phyloP scores from a whole-genome alignment of 1,140 invertebrate species.

The Panagrolaimus sp. region DNA sequence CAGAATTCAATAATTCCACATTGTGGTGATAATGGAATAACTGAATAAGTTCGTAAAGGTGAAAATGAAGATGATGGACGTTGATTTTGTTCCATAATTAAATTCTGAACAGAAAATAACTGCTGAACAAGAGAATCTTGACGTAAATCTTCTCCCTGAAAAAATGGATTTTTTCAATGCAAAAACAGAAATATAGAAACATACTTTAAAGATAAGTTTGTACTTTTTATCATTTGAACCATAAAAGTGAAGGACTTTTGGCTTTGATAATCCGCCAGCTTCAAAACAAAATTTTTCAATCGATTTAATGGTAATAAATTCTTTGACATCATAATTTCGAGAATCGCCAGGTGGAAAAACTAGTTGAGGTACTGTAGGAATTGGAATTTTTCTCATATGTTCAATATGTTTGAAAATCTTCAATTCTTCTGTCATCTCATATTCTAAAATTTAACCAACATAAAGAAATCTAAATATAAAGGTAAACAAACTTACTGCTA shows the following conservation, averaged over 20 bases:
- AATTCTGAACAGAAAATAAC: slow-evolving; percentile 22
- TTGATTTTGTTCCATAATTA: slow-evolving; percentile 48
- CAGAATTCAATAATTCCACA: slow-evolving; percentile 90
- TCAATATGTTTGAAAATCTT: neutral
- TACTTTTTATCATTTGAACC: slow-evolving; percentile 20
- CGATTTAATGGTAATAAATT: neutral
- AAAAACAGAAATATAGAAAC: neutral
- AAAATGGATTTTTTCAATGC: neutral
- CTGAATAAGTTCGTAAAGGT: slow-evolving; percentile 74
- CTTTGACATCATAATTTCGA: neutral
- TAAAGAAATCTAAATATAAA: neutral
- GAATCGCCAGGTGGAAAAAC: neutral
- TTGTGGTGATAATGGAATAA: slow-evolving; percentile 73
- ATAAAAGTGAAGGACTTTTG: slow-evolving; percentile 10
- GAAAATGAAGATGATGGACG: slow-evolving; percentile 66
- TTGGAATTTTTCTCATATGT: neutral
- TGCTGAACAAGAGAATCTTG: slow-evolving; percentile 21
- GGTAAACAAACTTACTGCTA: neutral
- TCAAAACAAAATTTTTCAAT: neutral
- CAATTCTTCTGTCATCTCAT: neutral
- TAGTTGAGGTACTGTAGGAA: neutral
- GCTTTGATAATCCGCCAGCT: slow-evolving; percentile 22
- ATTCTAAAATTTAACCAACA: neutral
- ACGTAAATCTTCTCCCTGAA: slow-evolving; percentile 24
- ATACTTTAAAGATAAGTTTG: slow-evolving; percentile 26